Percentiles rank a stretch among this genome's conserved stretches.
These are phyloP conservation scores for Oenanthe oenanthe DNA, from an alignment of 2,113 vertebrate species.

Conservation along the genomic window DNA sequence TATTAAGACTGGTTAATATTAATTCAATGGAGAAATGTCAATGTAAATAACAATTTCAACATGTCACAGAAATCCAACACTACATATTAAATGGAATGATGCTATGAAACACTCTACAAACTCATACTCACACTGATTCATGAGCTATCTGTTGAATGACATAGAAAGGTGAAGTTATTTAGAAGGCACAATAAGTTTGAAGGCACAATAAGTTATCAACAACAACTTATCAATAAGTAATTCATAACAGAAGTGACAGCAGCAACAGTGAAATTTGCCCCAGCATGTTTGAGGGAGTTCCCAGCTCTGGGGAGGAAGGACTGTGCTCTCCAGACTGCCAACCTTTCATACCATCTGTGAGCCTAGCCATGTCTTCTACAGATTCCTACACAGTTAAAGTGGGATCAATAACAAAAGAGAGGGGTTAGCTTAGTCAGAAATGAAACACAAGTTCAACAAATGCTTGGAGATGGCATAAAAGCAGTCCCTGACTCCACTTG, in stretches of 20 bases:
- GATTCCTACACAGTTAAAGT: background rate
- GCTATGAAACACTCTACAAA: background rate
- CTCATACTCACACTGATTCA: accelerated
- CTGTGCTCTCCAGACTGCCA: background rate
- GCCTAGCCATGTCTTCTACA: background rate
- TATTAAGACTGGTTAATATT: background rate
- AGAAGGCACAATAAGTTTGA: background rate
- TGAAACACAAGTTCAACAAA: background rate
- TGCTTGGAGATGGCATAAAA: background rate
- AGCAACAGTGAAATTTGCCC: background rate
- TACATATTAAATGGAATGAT: background rate
- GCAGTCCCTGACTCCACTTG: background rate
- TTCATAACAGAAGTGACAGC: background rate
- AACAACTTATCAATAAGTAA: background rate
- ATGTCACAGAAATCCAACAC: background rate
- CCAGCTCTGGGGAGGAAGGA: background rate
- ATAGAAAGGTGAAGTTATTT: background rate
- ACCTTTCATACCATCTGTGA: background rate
- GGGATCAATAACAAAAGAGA: background rate
- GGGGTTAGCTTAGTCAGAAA: background rate
- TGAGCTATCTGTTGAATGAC: background rate
- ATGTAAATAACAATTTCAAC: background rate
- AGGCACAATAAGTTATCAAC: background rate
- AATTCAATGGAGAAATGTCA: background rate
- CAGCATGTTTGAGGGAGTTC: background rate